Evolutionary conservation across 2,113 vertebrate species (phyloP), one percentile per base, ranked within the genome.

Genomic region (Brachionichthys hirsutus): DNA sequence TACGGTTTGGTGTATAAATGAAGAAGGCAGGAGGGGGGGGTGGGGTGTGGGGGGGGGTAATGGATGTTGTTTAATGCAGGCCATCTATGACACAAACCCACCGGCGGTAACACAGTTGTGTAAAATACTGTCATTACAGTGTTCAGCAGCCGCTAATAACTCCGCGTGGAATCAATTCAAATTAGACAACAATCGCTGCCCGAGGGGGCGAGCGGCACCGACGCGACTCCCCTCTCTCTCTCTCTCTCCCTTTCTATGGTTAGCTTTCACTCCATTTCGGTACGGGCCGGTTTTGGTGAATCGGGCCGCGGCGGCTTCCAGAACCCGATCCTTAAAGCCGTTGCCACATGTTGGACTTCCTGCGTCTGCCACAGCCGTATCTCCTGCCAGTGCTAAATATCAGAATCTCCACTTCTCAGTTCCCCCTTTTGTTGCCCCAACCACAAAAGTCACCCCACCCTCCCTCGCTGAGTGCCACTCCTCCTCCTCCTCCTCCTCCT

Each of bases 341-440:
- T 22, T 1, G 35, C 12, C 15, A 4, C 36, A 8, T 41, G 63
- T 63, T 45, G 49, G n/a, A 49, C 70, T 51, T 62, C 46, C 71
- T 52, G 57, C 20, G 13, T 50, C 68, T 57, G 42, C n/a, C 38
- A 54, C 19, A 12, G 71, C 44, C 56, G 51, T 52, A 57, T 63
- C 66, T 59, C 63, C 62, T 68, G 62, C 44, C 69, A 76, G 70
- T 69, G 74, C 78, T 83, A 87, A 79, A 84, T 70, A 68, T 79
- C 61, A 76, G 67, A 40, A 45, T 64, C 67, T 67, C 55, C 50
- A 47, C 34, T 77, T 81, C 70, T 85, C 72, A 41, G 81, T 82
- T 83, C 78, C 83, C 81, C 81, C 76, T 86, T 87, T 85, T 87
- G 83, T 84, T 84, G 83, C 87, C 87, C 83, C 87, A 84, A 87